Evolutionary conservation across 2,888 invertebrate genomes (phyloP).

Genomic region (Halictus ligatus): DNA sequence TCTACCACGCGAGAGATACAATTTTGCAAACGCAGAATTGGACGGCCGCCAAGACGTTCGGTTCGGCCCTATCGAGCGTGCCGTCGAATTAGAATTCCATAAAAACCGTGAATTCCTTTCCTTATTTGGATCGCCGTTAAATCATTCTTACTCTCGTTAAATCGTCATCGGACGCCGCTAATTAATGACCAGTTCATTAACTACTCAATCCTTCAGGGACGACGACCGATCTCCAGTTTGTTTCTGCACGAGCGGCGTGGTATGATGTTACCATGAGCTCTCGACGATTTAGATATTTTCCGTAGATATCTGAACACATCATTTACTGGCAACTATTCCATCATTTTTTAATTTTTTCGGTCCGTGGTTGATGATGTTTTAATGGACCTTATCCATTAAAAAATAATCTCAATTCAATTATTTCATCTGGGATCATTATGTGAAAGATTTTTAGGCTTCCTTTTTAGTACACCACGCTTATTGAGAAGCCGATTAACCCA

Average conservation of each 20-base stretch:
- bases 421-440: background rate
- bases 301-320: too few species aligned
- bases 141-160: background rate
- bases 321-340: too few species aligned
- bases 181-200: background rate
- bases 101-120: background rate
- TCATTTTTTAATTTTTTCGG: too few species aligned
- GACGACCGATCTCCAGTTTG: too few species aligned
- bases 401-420: background rate
- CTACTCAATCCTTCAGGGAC: background rate
- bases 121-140: background rate
- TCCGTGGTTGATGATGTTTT: too few species aligned
- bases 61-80: background rate
- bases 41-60: background rate
- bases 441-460: background rate
- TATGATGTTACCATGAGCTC: too few species aligned
- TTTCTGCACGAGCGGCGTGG: too few species aligned
- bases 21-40: constrained; percentile 40
- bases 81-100: background rate
- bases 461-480: background rate
- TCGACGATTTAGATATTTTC: too few species aligned
- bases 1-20: constrained; percentile 24
- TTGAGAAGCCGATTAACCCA: background rate
- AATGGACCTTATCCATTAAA: background rate
- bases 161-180: background rate